These are phyloP conservation scores for Lepidocolaptes lacrymiger DNA, from an alignment of 2,797 vertebrate species.

Conservation along the genomic window DNA sequence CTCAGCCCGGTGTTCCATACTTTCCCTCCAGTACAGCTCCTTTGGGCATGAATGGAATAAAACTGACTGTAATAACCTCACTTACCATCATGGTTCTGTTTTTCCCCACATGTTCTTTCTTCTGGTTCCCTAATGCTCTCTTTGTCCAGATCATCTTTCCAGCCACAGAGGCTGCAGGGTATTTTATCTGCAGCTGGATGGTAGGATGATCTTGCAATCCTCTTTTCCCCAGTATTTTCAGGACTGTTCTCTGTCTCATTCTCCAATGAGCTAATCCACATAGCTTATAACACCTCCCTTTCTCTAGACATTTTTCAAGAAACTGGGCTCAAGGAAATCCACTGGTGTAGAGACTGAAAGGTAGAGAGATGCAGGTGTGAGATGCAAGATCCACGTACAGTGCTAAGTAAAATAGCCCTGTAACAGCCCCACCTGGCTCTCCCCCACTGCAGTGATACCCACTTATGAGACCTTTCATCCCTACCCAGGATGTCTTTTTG, in stretches of 20 bases:
- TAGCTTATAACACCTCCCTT: background rate
- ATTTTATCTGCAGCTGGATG: background rate
- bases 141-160: background rate
- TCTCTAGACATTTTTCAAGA: background rate
- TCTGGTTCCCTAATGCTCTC: background rate
- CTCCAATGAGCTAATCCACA: background rate
- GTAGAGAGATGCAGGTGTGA: background rate
- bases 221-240: background rate
- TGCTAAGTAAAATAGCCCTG: background rate
- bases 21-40: background rate
- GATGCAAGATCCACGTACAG: accelerated
- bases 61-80: background rate
- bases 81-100: background rate
- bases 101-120: background rate
- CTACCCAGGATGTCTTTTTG: background rate
- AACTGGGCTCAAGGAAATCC: background rate
- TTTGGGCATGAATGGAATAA: background rate
- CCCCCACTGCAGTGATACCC: too few species aligned
- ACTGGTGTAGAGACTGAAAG: background rate
- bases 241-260: background rate
- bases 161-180: background rate
- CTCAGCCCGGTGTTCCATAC: background rate
- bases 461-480: background rate
- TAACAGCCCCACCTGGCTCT: background rate
- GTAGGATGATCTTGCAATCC: background rate